Conservation (phyloP, 2,888 invertebrate species). For the Serripes groenlandicus region DNA sequence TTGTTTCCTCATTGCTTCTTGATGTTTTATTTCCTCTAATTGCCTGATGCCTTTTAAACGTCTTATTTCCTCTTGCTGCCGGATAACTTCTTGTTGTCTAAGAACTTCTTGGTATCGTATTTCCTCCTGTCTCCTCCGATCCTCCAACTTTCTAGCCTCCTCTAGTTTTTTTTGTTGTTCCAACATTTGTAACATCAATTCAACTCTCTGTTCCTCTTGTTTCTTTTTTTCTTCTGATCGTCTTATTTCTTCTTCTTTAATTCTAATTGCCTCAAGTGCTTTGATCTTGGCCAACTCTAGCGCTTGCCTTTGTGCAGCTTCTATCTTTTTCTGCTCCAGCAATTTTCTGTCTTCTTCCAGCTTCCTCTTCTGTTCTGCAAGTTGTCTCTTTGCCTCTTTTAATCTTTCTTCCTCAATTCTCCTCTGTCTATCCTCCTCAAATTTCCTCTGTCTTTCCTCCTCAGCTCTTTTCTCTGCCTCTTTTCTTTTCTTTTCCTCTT, state of each 20-base stretch:
- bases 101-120: background rate
- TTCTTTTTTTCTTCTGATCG: too few relatives aligned
- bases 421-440: background rate
- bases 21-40: background rate
- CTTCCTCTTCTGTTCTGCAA: background rate
- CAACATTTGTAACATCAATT: background rate
- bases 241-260: background rate
- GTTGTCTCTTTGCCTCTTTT: constrained; percentile 1
- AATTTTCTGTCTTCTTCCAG: constrained; percentile 9
- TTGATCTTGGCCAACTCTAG: constrained; percentile 8
- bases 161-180: constrained; percentile 5
- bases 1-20: background rate
- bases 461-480: constrained; percentile 9
- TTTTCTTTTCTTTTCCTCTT: constrained; percentile 2
- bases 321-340: constrained; percentile 4
- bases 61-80: background rate
- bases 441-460: constrained; percentile 6
- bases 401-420: background rate
- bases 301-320: background rate
- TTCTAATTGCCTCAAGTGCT: constrained; percentile 1
- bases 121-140: background rate
- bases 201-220: constrained; percentile 1
- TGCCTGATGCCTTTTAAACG: background rate
- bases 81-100: background rate
- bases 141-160: background rate